A percentile compares a stretch with the other conserved stretches of the same genome.
Evolutionary conservation across 2,113 vertebrate genomes (phyloP).

Genomic region (Setophaga coronata): DNA sequence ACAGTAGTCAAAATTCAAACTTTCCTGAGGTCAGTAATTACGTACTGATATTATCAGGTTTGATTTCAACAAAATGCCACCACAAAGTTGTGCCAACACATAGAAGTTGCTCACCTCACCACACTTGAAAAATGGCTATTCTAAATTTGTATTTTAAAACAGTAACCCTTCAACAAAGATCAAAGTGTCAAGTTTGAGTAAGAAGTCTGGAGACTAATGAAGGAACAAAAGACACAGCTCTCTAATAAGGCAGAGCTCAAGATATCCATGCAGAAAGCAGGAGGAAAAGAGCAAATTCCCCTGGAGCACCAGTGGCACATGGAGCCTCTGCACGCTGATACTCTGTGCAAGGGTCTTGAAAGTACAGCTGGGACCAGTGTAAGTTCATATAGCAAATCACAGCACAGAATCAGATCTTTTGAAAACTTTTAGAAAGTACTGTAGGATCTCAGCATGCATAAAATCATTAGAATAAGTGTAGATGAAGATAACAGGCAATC

Average conservation of each 20-base stretch:
- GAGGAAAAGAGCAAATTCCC: neutral
- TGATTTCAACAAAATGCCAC: neutral
- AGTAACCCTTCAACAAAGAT: neutral
- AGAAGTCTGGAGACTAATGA: neutral
- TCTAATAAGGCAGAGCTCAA: neutral
- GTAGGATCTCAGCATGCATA: neutral
- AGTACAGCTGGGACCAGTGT: rapidly evolving
- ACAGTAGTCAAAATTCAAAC: neutral
- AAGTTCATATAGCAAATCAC: neutral
- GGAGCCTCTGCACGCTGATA: neutral
- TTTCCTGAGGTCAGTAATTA: neutral
- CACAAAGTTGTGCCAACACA: neutral
- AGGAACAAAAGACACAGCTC: neutral
- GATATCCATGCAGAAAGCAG: neutral
- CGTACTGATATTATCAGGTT: neutral
- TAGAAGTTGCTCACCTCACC: neutral
- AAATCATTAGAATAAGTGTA: neutral
- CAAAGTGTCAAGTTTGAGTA: neutral
- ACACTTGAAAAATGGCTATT: neutral
- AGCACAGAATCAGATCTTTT: neutral
- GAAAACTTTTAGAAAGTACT: neutral
- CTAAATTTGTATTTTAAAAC: neutral
- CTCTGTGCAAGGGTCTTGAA: neutral
- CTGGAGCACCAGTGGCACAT: rapidly evolving
- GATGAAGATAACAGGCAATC: neutral